phyloP scores from a whole-genome alignment of 2,113 vertebrate genomes.

The Lophotis ruficrista region DNA sequence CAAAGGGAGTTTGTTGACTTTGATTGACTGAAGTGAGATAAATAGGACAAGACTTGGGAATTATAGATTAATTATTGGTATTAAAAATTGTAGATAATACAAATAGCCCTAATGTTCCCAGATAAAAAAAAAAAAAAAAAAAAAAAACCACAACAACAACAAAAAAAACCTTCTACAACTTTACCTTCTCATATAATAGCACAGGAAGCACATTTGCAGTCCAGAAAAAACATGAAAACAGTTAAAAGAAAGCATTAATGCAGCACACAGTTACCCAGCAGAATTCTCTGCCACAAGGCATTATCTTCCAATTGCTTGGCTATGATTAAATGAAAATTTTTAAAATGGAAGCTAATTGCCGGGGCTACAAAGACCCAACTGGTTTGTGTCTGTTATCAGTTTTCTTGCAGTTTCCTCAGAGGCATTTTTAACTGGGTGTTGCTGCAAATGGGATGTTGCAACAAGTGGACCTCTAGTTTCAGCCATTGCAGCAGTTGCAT shows the following conservation, averaged over 20 bases:
- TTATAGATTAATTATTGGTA: neutral
- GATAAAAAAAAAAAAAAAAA: neutral
- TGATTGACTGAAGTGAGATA: neutral
- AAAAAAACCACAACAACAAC: too few relatives aligned
- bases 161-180: neutral
- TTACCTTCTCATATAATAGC: neutral
- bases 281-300: neutral
- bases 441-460: neutral
- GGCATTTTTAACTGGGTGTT: neutral
- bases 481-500: neutral
- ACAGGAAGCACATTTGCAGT: neutral
- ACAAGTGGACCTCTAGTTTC: neutral
- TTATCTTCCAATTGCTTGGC: neutral
- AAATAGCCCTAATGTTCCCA: neutral
- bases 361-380: neutral
- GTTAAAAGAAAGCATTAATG: neutral
- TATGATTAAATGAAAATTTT: neutral
- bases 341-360: conserved; percentile 11
- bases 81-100: neutral
- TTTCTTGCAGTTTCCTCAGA: neutral
- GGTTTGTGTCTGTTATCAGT: neutral
- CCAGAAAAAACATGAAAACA: neutral
- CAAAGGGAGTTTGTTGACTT: neutral
- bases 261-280: neutral
- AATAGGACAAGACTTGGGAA: neutral